phyloP scores from a whole-genome alignment of 2,888 invertebrate genomes.

The Dinocampus coccinellae region DNA sequence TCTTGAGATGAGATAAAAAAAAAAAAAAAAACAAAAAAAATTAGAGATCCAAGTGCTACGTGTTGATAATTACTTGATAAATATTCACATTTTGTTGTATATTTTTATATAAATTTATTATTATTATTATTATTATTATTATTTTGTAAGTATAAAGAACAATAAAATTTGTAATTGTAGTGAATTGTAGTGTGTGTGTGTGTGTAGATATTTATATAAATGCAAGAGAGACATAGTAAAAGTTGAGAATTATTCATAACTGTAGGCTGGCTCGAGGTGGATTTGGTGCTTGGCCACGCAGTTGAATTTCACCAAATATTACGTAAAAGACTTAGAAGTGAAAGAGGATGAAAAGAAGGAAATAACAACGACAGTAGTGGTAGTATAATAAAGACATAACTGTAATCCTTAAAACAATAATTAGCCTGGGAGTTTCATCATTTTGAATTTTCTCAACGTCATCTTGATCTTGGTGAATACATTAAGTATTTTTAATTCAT shows the following conservation, averaged over 20 bases:
- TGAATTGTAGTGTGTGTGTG: too few relatives aligned
- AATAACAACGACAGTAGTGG: slow-evolving; percentile 13
- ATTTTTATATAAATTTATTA: too few relatives aligned
- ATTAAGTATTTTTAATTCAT: too few relatives aligned
- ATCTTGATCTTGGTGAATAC: slow-evolving; percentile 22
- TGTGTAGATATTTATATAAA: not conserved
- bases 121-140: too few relatives aligned
- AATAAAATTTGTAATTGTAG: too few relatives aligned
- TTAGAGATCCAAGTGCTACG: not conserved
- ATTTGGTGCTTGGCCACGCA: slow-evolving; percentile 49
- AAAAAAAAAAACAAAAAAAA: too few relatives aligned
- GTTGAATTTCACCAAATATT: slow-evolving; percentile 65
- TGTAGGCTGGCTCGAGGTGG: slow-evolving; percentile 55
- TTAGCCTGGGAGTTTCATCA: slow-evolving; percentile 59
- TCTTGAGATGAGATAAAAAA: too few relatives aligned
- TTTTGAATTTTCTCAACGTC: slow-evolving; percentile 31
- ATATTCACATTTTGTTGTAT: too few relatives aligned
- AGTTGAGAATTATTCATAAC: slow-evolving; percentile 67
- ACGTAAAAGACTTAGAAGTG: slow-evolving; percentile 24
- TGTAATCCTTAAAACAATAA: slow-evolving; percentile 70
- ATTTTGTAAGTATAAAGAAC: too few relatives aligned
- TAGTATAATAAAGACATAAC: slow-evolving; percentile 69
- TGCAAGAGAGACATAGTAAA: slow-evolving; percentile 31
- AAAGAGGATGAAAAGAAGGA: slow-evolving; percentile 42
- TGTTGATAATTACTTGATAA: not conserved